Percentiles rank a stretch among this genome's conserved stretches.
Evolutionary conservation across 2,113 vertebrate genomes (phyloP).

Genomic region (Neolamprologus ventralis): DNA sequence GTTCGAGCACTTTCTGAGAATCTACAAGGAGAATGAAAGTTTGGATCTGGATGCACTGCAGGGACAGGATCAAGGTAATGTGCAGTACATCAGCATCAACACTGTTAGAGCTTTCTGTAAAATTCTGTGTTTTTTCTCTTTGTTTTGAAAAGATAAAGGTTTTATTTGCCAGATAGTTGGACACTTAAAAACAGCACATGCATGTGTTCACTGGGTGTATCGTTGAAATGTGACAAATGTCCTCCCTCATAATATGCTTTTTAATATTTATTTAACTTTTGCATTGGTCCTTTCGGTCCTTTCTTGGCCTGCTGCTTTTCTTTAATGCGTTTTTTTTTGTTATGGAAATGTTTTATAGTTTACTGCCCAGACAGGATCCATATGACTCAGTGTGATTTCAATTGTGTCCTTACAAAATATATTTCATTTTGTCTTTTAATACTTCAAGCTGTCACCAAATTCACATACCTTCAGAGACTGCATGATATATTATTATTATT

Average conservation of each 20-base stretch:
- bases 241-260: not conserved
- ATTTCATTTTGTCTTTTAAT: not conserved
- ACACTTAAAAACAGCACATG: not conserved
- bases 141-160: not conserved
- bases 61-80: slow-evolving; percentile 75
- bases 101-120: not conserved
- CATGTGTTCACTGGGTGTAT: not conserved
- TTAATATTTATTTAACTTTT: not conserved
- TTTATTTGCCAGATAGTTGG: not conserved
- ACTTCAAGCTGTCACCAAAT: not conserved
- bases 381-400: not conserved
- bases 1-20: slow-evolving; percentile 73
- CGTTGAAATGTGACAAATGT: not conserved
- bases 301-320: not conserved
- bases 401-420: not conserved
- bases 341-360: not conserved
- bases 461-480: not conserved
- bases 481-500: not conserved
- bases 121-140: not conserved
- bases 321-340: not conserved
- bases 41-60: slow-evolving; percentile 72
- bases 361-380: not conserved
- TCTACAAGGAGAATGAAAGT: slow-evolving; percentile 78
- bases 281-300: fast-evolving
- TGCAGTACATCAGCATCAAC: not conserved